Evolutionary conservation across 2,797 vertebrate genomes (phyloP).

Genomic region (Sparidentex hasta): DNA sequence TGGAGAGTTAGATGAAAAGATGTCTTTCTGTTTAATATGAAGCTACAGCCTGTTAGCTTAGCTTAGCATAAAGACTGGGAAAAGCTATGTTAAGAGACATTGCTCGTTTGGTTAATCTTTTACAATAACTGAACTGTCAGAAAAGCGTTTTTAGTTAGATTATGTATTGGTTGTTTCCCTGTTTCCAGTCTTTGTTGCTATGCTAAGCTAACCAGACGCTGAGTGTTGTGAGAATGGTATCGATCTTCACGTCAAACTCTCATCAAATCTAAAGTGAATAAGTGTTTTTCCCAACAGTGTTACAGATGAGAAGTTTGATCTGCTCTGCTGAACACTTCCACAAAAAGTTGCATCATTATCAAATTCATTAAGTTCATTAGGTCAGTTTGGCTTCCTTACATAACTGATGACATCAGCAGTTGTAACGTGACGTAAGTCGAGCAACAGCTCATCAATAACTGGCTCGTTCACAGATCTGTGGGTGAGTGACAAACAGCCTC

Average conservation of each 20-base stretch:
- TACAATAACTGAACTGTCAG: not conserved
- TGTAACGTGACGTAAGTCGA: not conserved
- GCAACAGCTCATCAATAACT: not conserved
- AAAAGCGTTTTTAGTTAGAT: not conserved
- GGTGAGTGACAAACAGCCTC: not conserved
- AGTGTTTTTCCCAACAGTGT: too few relatives aligned
- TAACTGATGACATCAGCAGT: not conserved
- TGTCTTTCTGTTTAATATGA: not conserved
- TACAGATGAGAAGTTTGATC: too few relatives aligned
- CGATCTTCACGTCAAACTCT: not conserved
- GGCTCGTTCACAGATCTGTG: not conserved
- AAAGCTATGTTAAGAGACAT: not conserved
- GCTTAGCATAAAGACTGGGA: not conserved
- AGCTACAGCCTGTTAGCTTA: not conserved
- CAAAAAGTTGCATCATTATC: not conserved
- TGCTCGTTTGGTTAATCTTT: too few relatives aligned
- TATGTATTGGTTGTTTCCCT: not conserved
- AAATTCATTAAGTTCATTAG: too few relatives aligned
- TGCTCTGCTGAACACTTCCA: not conserved
- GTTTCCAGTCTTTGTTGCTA: not conserved
- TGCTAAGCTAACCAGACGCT: not conserved
- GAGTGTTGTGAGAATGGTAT: not conserved
- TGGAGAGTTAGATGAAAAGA: not conserved
- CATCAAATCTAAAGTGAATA: too few relatives aligned
- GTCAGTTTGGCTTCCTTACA: not conserved